Base-by-base conservation (phyloP, 2,888 invertebrate genomes). In the Rhagonycha fulva region DNA sequence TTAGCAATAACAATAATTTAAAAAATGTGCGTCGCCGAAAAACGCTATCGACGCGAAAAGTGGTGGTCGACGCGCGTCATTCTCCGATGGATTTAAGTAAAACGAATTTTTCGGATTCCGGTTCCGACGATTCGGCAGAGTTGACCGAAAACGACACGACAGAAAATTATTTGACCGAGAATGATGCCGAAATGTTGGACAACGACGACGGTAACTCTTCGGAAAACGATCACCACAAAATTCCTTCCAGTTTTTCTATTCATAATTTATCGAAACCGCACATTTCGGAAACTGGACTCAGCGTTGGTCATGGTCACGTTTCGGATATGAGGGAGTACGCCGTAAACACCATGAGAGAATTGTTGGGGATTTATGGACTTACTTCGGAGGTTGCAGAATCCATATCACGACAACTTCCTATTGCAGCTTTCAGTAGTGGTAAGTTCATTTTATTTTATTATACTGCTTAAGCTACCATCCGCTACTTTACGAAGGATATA, bases 291-390 rank as follows among this genome's bases (percentile, higher is more conserved):
- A 70, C 78, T 66, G 80, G 78, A 47, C 70, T 79, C 75, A 83
- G 77, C 67, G 47, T 47, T 47, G 47, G 47, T 4, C 82, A 90
- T 9, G 81, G 82, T 68, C 87, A 87, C 76, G 84, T 86, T 26
- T 90, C 90, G 80, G 93, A 92, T 81, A 90, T 95, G 87, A 91
- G 93, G 83, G 94, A 94, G 84, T 94, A 93, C 85, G 94, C 94
- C 4, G 93, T 94, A 89, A 93, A 92, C 82, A 94, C 94, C 10
- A 94, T 95, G 93, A 92, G 94, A 82, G 94, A 95, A 85, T 87
- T 95, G 70, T 88, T 95, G 74, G 93, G 93, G 28, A 94, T 95
- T 82, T 94, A 94, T 85, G 94, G 94, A 23, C 88, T 94, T 81
- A 93, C 93, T 72, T 92, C 92, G 14, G 94, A 94, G 85, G 92